phyloP scores from a whole-genome alignment of 2,888 invertebrate genomes.

The Orthosia cruda region DNA sequence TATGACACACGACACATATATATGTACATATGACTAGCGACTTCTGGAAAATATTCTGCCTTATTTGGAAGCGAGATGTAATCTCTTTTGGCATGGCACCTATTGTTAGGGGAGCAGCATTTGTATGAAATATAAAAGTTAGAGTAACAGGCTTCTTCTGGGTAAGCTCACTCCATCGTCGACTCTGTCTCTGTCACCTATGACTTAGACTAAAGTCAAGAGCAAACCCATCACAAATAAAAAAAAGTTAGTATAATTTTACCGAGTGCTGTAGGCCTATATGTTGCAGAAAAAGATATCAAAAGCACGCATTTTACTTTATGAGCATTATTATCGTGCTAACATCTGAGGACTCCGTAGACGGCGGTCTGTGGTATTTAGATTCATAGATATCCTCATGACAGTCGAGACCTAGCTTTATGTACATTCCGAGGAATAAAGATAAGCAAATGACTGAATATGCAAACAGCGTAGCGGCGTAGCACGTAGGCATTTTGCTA shows the following conservation, averaged over 20 bases:
- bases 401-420: conserved; percentile 3
- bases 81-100: conserved; percentile 18
- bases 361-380: conserved; percentile 22
- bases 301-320: conserved; percentile 21
- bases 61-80: conserved; percentile 28
- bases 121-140: conserved; percentile 21
- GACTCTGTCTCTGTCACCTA: no score
- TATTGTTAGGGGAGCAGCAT: conserved; percentile 10
- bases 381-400: conserved; percentile 35
- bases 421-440: conserved; percentile 15
- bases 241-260: neutral
- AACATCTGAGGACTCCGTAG: conserved; percentile 20
- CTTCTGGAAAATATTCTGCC: neutral
- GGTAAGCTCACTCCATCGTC: no score
- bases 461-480: conserved; percentile 2
- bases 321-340: conserved; percentile 33
- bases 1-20: no score
- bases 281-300: conserved; percentile 12
- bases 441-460: neutral
- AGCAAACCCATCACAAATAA: no score
- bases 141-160: no score
- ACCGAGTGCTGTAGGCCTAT: neutral
- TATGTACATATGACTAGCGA: neutral
- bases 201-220: no score
- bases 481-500: conserved; percentile 18